These are phyloP conservation scores for Eumacrocentrus americanus DNA, from an alignment of 2,888 invertebrate genomes.

Conservation along the genomic window DNA sequence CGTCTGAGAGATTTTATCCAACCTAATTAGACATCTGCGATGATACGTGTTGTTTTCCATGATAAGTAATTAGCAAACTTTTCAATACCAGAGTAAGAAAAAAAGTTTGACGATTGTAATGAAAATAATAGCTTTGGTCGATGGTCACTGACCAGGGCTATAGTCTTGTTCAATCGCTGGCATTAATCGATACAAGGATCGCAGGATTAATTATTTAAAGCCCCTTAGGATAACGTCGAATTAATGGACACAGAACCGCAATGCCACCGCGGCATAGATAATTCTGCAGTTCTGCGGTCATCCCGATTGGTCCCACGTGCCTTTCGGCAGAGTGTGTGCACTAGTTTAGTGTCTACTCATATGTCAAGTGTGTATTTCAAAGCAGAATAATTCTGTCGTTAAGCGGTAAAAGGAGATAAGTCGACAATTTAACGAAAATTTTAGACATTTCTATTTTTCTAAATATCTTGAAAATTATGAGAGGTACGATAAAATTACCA, in stretches of 20 bases:
- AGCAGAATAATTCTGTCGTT: too few species aligned
- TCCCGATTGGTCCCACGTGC: constrained; percentile 34
- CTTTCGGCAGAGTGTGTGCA: constrained; percentile 28
- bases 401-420: too few species aligned
- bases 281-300: constrained; percentile 48
- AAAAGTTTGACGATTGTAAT: neutral
- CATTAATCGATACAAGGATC: constrained; percentile 33
- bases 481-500: neutral
- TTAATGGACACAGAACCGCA: constrained; percentile 52
- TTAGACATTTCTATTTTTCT: neutral
- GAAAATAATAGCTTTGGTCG: too few species aligned
- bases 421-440: neutral
- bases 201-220: constrained; percentile 53
- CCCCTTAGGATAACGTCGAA: constrained; percentile 52
- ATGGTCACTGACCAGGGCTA: too few species aligned
- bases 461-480: neutral
- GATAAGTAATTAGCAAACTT: neutral
- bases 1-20: neutral
- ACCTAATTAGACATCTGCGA: constrained; percentile 26
- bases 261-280: constrained; percentile 51
- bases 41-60: constrained; percentile 21
- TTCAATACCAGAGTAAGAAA: neutral
- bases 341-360: too few species aligned
- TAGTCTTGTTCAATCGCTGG: constrained; percentile 29
- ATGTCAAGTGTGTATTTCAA: neutral